Evolutionary conservation across 2,888 invertebrate genomes (phyloP), one percentile per base, ranked within the genome.

Genomic region (Frankliniella fusca): DNA sequence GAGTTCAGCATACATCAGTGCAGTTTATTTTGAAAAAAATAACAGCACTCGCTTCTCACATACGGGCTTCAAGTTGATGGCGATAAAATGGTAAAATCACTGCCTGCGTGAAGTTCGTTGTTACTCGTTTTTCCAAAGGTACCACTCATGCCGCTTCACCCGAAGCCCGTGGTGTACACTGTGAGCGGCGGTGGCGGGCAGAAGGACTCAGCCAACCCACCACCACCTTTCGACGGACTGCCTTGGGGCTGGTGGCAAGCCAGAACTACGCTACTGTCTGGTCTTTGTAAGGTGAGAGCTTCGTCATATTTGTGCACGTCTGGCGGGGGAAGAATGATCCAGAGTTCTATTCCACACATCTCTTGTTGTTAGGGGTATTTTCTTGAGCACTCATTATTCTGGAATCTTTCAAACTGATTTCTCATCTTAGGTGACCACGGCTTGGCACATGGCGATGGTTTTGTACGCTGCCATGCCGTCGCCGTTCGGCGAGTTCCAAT

Each of bases 401-500:
- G 7, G 27, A 11, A 23, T n/a, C 23, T 23, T 3, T 27, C 27
- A 27, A 9, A 12, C 10, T 23, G n/a, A 1, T 70, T n/a, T 65
- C n/a, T 23, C 23, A 27, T 1, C 3, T 27, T 54, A 76, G 70
- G 27, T 76, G 70, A 76, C 70, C 5, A 76, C 70, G 70, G 70
- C 70, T 10, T 76, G 70, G 70, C 70, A 76, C 70, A 76, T 76
- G 70, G 70, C 70, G 1, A 76, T 76, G 27, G 70, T 76, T 23
- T 27, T 76, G 70, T 76, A 76, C 70, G 70, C 70, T 2, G 9
- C 70, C 27, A 27, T 27, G 23, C 70, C 70, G 3, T 76, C 70
- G 70, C 70, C 70, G 70, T 76, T 76, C 27, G 70, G 70, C 2
- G 70, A 76, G 70, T 76, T 76, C 70, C 70, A 27, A 10, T 76